These are phyloP conservation scores for Brachypteracias leptosomus DNA, from an alignment of 2,113 vertebrate genomes.

Conservation along the genomic window DNA sequence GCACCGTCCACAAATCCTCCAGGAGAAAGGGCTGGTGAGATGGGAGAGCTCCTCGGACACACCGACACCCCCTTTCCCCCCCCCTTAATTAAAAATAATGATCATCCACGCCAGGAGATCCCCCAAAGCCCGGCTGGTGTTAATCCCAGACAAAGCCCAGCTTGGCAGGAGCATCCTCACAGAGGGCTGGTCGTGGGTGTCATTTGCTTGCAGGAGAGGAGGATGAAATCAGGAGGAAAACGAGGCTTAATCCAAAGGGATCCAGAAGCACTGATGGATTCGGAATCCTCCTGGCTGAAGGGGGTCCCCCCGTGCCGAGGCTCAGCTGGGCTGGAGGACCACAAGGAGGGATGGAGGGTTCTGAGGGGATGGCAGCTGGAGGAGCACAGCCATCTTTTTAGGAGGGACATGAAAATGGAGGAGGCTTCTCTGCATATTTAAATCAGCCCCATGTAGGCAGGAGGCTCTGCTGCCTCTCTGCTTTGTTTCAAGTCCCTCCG, in stretches of 20 bases:
- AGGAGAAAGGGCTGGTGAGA: slow-evolving; percentile 55
- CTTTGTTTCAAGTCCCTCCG: background rate
- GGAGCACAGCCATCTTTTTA: slow-evolving; percentile 72
- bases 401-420: slow-evolving; percentile 79
- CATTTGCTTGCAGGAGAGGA: slow-evolving; percentile 40
- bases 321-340: slow-evolving; percentile 53
- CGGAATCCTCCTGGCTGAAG: slow-evolving; percentile 79
- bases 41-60: slow-evolving; percentile 61
- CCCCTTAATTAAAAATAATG: background rate
- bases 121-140: background rate
- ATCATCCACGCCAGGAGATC: background rate
- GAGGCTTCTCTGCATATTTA: slow-evolving; percentile 76
- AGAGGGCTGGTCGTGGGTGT: slow-evolving; percentile 19
- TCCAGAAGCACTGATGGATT: slow-evolving; percentile 67
- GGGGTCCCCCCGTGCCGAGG: slow-evolving; percentile 74
- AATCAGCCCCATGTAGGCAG: slow-evolving; percentile 59
- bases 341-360: slow-evolving; percentile 31
- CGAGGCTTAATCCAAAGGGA: slow-evolving; percentile 12
- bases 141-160: slow-evolving; percentile 22
- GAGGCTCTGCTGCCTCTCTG: background rate
- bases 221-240: slow-evolving; percentile 42
- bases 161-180: slow-evolving; percentile 30
- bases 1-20: slow-evolving; percentile 77
- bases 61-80: slow-evolving; percentile 13
- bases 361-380: slow-evolving; percentile 22